Percentiles rank a stretch among this genome's conserved stretches.
Evolutionary conservation across 1,140 invertebrate species (phyloP).

Genomic region (Steinernema feltiae): DNA sequence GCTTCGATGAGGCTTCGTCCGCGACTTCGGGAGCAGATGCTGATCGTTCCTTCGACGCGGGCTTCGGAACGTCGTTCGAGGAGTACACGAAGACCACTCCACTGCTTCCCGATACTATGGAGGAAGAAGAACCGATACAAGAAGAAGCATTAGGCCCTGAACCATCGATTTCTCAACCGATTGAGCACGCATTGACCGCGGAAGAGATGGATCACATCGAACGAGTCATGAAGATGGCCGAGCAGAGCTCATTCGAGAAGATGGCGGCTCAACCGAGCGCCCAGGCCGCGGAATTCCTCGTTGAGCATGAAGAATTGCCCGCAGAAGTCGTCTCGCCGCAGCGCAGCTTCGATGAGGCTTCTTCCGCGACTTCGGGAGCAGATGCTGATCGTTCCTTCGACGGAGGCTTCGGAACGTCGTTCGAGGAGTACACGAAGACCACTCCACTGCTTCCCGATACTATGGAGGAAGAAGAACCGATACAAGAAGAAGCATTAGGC

Average conservation of each 20-base stretch:
- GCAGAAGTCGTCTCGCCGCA: too few relatives aligned
- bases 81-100: neutral
- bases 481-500: neutral
- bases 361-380: slow-evolving; percentile 14
- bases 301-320: slow-evolving; percentile 5
- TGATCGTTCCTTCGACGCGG: slow-evolving; percentile 12
- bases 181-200: neutral
- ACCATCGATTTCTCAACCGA: neutral
- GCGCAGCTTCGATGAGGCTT: slow-evolving; percentile 14
- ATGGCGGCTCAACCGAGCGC: slow-evolving; percentile 13
- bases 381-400: slow-evolving; percentile 16
- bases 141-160: neutral
- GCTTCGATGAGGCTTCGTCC: neutral
- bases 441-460: neutral
- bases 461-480: slow-evolving; percentile 3
- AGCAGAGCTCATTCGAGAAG: slow-evolving; percentile 9
- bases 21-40: slow-evolving; percentile 21
- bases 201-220: slow-evolving; percentile 26
- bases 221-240: neutral
- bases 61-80: neutral
- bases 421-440: neutral
- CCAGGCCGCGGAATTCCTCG: slow-evolving; percentile 20
- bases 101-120: neutral
- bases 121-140: slow-evolving; percentile 10
- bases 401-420: neutral